Conservation (phyloP, 2,113 vertebrate genomes). For the Salminus brasiliensis region DNA sequence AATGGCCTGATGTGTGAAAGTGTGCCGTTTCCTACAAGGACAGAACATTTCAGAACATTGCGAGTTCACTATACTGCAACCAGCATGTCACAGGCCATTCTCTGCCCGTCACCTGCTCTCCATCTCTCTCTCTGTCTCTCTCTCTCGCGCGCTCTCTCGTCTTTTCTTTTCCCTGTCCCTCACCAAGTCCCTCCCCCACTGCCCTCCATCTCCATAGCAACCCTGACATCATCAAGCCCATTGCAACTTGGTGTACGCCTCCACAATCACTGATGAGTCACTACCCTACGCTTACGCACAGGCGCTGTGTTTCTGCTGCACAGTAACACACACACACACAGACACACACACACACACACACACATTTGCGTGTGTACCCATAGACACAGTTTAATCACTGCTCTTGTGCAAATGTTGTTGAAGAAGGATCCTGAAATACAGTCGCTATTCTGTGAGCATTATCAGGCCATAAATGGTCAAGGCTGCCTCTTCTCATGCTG, state of each 20-base stretch:
- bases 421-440: not conserved
- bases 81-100: constrained; percentile 38
- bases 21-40: not conserved
- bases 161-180: constrained; percentile 54
- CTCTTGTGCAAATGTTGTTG: not conserved
- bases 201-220: constrained; percentile 74
- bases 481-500: not conserved
- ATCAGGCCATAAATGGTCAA: not conserved
- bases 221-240: constrained; percentile 78
- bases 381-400: constrained; percentile 30
- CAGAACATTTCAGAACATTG: not conserved
- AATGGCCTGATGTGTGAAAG: not conserved
- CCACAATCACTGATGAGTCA: constrained; percentile 82
- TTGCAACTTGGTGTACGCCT: constrained; percentile 68
- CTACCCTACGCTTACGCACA: constrained; percentile 71
- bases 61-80: not conserved
- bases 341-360: not conserved
- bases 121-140: constrained; percentile 42
- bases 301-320: constrained; percentile 26
- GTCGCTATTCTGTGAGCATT: not conserved
- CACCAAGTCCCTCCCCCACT: constrained; percentile 61
- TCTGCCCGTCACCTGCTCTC: constrained; percentile 41
- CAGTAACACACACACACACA: constrained; percentile 7
- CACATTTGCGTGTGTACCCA: not conserved
- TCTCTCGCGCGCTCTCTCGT: no score